Conservation (phyloP, 2,888 invertebrate species). For the Drosophila demipolita region DNA sequence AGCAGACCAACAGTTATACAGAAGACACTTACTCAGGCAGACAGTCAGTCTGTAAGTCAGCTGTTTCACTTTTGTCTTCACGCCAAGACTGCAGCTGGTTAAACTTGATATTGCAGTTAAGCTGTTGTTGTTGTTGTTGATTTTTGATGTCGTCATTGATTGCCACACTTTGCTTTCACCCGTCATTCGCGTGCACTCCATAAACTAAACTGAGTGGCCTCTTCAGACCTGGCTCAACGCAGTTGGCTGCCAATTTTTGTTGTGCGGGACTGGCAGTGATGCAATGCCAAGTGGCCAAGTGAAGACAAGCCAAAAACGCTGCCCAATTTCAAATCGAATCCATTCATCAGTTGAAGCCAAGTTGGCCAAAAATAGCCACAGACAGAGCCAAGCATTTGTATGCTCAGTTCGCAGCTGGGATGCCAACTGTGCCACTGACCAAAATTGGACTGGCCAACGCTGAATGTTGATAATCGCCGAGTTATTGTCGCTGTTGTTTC, state of each 20-base stretch:
- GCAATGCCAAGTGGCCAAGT: conserved; percentile 56
- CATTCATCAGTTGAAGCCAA: conserved; percentile 60
- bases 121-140: neutral
- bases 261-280: conserved; percentile 51
- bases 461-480: conserved; percentile 26
- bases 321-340: conserved; percentile 61
- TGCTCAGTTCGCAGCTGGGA: conserved; percentile 52
- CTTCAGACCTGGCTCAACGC: conserved; percentile 21
- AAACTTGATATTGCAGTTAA: conserved; percentile 72
- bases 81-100: conserved; percentile 56
- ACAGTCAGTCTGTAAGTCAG: conserved; percentile 45
- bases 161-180: conserved; percentile 81
- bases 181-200: conserved; percentile 62
- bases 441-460: conserved; percentile 62
- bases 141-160: conserved; percentile 80
- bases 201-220: conserved; percentile 1
- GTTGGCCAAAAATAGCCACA: conserved; percentile 66
- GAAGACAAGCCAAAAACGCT: conserved; percentile 28
- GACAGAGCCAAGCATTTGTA: conserved; percentile 65
- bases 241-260: conserved; percentile 29
- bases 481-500: conserved; percentile 5
- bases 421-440: conserved; percentile 71
- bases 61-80: conserved; percentile 52
- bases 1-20: conserved; percentile 7
- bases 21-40: conserved; percentile 1